A percentile compares a stretch with the other conserved stretches of the same genome.
Conservation (phyloP, 2,797 vertebrate species). For the Leptoclinus maculatus region DNA sequence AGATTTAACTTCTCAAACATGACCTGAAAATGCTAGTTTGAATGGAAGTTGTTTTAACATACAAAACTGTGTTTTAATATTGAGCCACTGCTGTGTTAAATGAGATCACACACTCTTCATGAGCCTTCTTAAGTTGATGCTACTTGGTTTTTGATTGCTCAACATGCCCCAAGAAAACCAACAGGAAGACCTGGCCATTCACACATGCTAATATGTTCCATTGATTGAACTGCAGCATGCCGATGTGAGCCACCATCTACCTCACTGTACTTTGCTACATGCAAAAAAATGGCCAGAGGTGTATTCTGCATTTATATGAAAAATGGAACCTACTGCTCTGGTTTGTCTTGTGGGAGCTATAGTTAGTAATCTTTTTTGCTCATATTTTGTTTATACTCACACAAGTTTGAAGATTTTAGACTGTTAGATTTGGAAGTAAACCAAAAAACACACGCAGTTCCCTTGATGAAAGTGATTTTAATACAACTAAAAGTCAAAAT, state of each 20-base stretch:
- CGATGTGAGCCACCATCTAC: constrained; percentile 23
- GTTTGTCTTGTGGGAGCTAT: constrained; percentile 23
- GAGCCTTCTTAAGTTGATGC: background rate
- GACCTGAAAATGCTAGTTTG: background rate
- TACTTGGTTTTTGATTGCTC: constrained; percentile 29
- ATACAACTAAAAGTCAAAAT: background rate
- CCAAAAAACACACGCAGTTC: too few relatives aligned
- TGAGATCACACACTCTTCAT: background rate
- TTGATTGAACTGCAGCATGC: constrained; percentile 25
- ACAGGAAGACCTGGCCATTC: constrained; percentile 1
- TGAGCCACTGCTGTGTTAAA: background rate
- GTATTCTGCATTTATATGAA: constrained; percentile 12
- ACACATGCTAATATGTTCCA: constrained; percentile 22
- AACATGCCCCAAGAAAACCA: constrained; percentile 5
- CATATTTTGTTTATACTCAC: constrained; percentile 13
- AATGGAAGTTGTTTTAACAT: background rate
- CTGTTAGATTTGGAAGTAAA: too few relatives aligned
- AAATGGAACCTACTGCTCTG: constrained; percentile 4
- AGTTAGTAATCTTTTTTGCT: background rate
- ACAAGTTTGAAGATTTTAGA: constrained; percentile 3
- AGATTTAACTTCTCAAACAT: background rate
- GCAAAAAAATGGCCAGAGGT: constrained; percentile 1
- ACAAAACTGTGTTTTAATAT: background rate
- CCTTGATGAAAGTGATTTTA: background rate
- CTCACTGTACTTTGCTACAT: background rate